These are phyloP conservation scores for Leptopterna dolabrata DNA, from an alignment of 2,888 invertebrate species.

Conservation along the genomic window DNA sequence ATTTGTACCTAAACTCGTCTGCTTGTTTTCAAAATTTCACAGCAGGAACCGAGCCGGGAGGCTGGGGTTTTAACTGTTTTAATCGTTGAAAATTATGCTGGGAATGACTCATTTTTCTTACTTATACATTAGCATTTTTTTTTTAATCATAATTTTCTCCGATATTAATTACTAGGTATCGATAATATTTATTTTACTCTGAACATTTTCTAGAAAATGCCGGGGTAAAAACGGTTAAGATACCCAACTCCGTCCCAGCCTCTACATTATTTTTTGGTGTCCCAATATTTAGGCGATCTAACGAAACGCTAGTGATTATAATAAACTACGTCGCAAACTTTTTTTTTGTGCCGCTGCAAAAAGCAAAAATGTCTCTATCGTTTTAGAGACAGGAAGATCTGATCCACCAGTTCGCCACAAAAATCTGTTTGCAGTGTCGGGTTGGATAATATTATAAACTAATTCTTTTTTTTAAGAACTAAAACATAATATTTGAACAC, in stretches of 20 bases:
- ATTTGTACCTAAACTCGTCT: slow-evolving; percentile 58
- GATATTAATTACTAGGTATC: background rate
- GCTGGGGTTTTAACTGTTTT: slow-evolving; percentile 23
- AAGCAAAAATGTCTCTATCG: background rate
- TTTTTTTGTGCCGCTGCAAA: slow-evolving; percentile 13
- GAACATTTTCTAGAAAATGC: background rate
- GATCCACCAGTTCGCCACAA: background rate
- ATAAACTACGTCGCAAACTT: slow-evolving; percentile 32
- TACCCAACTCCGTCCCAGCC: slow-evolving; percentile 29
- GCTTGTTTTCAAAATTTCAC: background rate
- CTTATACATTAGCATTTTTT: background rate
- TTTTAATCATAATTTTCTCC: background rate
- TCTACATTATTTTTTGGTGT: slow-evolving; percentile 44
- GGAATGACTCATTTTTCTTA: slow-evolving; percentile 29
- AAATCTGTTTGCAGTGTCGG: slow-evolving; percentile 19
- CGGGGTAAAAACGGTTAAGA: slow-evolving; percentile 8
- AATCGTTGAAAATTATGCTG: background rate
- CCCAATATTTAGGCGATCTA: slow-evolving; percentile 50
- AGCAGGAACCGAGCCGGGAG: slow-evolving; percentile 27
- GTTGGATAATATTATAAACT: slow-evolving; percentile 44
- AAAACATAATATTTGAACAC: slow-evolving; percentile 60
- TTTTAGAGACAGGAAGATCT: background rate
- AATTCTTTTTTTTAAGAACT: slow-evolving; percentile 52
- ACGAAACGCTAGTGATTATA: slow-evolving; percentile 42
- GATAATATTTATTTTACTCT: background rate